Base-by-base conservation (phyloP, 2,888 invertebrate genomes). In the Drosophila neutralis region DNA sequence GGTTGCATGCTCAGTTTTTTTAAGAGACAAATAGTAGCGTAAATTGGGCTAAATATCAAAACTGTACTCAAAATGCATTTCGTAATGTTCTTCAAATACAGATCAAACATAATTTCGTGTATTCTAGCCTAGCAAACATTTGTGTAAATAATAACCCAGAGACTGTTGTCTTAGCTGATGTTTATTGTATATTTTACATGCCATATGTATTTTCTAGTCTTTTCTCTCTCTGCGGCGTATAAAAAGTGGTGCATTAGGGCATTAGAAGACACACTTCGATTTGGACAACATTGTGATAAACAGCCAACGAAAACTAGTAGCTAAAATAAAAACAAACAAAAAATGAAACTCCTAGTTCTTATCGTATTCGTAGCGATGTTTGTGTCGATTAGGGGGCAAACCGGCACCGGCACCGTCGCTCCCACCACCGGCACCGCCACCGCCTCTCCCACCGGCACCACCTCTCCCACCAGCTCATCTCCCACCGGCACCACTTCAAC, bases 291-390 rank as follows among this genome's bases (percentile, higher is more conserved):
- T 51, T 51, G 63, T 69, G 63, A 52, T 38, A 42, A 45, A 57
- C 70, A 71, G 57, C 49, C 57, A 53, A 54, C n/a, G 21, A 65
- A 62, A 69, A n/a, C 42, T 48, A 48, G 35, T 8, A 54, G 35
- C 51, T 36, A 21, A 31, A 40, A 3, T 11, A 33, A 4, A 27
- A 38, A 8, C 27, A 42, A 49, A 33, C 11, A 36, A n/a, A 83
- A 61, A 36, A 86, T 86, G 85, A 89, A 86, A 58, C 76, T 79
- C 53, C 62, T 77, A 29, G 49, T 73, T 42, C 36, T 84, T 35
- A n/a, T 79, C 35, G 54, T 82, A n/a, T 67, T 29, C 40, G 49
- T 57, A 1, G 49, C 65, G 27, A 11, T 87, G 52, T 15, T 54
- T 4, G 73, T 33, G 0, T 18, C 67, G 10, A 69, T 51, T 2